phyloP scores from a whole-genome alignment of 2,888 invertebrate species.

The Eumacrocentrus americanus region DNA sequence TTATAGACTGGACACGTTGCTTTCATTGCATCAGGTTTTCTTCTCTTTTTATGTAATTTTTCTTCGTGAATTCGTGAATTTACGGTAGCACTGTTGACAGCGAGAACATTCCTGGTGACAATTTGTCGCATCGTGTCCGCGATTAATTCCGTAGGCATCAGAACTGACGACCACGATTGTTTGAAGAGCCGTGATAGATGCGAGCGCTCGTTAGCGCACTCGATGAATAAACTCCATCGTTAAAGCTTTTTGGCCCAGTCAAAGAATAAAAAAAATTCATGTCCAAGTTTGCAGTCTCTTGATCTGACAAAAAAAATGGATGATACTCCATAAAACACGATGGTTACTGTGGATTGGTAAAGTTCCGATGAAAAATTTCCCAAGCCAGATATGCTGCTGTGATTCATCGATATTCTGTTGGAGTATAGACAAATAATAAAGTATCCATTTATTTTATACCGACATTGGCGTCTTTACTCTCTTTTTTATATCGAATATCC shows the following conservation, averaged over 20 bases:
- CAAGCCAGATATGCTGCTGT: not conserved
- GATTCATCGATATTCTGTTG: not conserved
- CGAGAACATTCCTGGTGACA: slow-evolving; percentile 6
- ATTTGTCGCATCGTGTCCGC: slow-evolving; percentile 3
- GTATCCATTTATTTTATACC: too few relatives aligned
- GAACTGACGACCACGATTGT: slow-evolving; percentile 18
- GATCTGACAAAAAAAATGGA: slow-evolving; percentile 11
- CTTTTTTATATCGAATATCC: not conserved
- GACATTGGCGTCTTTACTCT: not conserved
- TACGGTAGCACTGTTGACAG: not conserved
- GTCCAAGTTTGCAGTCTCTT: not conserved
- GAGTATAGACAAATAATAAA: not conserved
- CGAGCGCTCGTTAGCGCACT: slow-evolving; percentile 33
- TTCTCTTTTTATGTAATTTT: not conserved
- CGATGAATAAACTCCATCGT: slow-evolving; percentile 22
- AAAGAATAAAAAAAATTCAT: slow-evolving; percentile 5
- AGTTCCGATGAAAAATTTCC: not conserved
- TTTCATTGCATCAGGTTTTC: not conserved
- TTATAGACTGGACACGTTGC: not conserved
- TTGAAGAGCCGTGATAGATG: slow-evolving; percentile 34
- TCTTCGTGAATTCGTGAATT: not conserved
- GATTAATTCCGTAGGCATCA: slow-evolving; percentile 9
- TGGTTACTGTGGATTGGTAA: not conserved
- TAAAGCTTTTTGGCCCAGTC: not conserved
- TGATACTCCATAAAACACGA: not conserved